phyloP scores from a whole-genome alignment of 2,888 invertebrate genomes.

The Campopleginae sp. region DNA sequence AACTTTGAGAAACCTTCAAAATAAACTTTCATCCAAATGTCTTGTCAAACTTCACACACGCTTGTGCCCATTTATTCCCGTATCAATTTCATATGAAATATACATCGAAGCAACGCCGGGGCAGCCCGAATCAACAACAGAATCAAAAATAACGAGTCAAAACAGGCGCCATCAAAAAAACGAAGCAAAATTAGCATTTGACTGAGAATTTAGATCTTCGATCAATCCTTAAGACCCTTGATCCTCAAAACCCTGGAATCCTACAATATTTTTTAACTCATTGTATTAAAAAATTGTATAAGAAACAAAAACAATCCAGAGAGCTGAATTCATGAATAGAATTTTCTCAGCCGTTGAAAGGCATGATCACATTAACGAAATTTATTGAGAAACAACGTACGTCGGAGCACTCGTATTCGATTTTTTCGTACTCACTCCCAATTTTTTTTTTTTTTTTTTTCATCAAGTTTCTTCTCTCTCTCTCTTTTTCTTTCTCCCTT shows the following conservation, averaged over 20 bases:
- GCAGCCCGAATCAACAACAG: background rate
- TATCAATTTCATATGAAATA: conserved; percentile 41
- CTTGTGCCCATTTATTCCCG: background rate
- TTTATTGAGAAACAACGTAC: background rate
- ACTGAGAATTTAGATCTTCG: conserved; percentile 41
- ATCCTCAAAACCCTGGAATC: background rate
- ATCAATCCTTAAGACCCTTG: background rate
- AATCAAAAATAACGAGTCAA: conserved; percentile 32
- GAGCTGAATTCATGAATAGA: background rate
- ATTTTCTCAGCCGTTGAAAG: background rate
- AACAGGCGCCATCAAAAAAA: conserved; percentile 25
- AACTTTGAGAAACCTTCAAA: conserved; percentile 43
- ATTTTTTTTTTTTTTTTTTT: conserved; percentile 23
- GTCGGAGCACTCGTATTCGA: background rate
- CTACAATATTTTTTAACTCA: background rate
- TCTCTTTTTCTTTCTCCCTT: conserved; percentile 28
- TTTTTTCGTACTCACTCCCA: background rate
- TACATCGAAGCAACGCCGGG: conserved; percentile 5
- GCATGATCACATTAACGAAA: background rate
- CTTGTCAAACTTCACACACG: conserved; percentile 6
- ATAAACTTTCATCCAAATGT: conserved; percentile 40
- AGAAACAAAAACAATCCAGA: background rate
- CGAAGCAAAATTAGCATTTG: conserved; percentile 32
- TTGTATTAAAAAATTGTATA: background rate
- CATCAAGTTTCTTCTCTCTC: conserved; percentile 16